These are phyloP conservation scores for Kryptolebias ocellatus DNA, from an alignment of 2,797 vertebrate genomes.

Conservation along the genomic window DNA sequence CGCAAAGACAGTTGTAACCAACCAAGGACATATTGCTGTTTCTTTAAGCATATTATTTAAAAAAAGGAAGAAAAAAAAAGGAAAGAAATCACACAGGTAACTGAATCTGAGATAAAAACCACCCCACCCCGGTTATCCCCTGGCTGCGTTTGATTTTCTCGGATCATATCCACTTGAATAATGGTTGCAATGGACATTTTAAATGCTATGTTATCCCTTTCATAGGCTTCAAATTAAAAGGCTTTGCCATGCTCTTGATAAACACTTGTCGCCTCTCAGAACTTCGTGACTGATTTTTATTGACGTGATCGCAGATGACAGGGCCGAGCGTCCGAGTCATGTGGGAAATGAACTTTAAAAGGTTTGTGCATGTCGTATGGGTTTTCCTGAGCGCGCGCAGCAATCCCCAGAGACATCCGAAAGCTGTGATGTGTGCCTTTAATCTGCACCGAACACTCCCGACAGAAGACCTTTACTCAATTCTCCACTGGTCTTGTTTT, in stretches of 20 bases:
- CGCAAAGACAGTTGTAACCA: constrained; percentile 88
- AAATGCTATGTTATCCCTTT: constrained; percentile 89
- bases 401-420: constrained; percentile 71
- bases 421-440: constrained; percentile 79
- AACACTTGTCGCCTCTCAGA: constrained; percentile 78
- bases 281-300: constrained; percentile 39
- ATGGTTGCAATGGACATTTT: constrained; percentile 90
- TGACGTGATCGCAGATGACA: constrained; percentile 55
- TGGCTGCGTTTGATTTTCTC: constrained; percentile 89
- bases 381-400: constrained; percentile 70
- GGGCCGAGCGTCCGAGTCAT: constrained; percentile 51
- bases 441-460: constrained; percentile 69
- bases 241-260: constrained; percentile 76
- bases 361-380: constrained; percentile 65
- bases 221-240: constrained; percentile 82
- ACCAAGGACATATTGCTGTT: constrained; percentile 89
- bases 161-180: constrained; percentile 92
- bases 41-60: constrained; percentile 93
- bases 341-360: constrained; percentile 53
- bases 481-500: constrained; percentile 16
- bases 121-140: constrained; percentile 78
- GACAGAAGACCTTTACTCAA: constrained; percentile 56
- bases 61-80: constrained; percentile 63
- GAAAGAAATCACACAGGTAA: constrained; percentile 72
- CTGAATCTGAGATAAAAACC: constrained; percentile 82